Evolutionary conservation across 2,113 vertebrate species (phyloP).

Genomic region (Ellobius talpinus): DNA sequence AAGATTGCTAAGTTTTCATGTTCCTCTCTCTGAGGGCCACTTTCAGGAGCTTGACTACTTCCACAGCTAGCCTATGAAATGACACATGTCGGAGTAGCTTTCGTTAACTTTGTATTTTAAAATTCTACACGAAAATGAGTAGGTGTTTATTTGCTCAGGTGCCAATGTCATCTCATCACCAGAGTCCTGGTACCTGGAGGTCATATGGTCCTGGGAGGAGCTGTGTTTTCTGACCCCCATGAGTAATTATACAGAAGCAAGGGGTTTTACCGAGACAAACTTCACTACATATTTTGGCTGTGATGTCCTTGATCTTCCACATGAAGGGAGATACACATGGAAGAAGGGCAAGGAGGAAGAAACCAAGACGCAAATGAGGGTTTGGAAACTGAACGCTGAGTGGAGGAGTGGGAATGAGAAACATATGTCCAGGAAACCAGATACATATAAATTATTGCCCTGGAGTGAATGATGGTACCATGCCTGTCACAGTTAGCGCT

Average conservation of each 20-base stretch:
- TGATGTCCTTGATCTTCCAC: background rate
- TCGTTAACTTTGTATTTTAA: background rate
- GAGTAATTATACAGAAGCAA: background rate
- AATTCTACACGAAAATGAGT: background rate
- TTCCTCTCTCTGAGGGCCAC: background rate
- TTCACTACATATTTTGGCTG: background rate
- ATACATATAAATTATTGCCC: background rate
- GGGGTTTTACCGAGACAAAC: background rate
- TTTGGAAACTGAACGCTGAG: background rate
- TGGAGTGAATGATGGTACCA: background rate
- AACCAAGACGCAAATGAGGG: background rate
- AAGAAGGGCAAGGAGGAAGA: background rate
- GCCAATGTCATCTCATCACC: background rate
- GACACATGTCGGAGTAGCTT: background rate
- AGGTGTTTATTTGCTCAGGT: background rate
- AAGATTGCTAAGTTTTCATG: conserved; percentile 16
- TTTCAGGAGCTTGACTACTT: background rate
- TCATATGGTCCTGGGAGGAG: background rate
- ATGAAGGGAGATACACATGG: background rate
- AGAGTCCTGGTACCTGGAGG: background rate
- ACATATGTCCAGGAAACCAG: background rate
- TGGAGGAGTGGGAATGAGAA: background rate
- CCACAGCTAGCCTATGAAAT: background rate
- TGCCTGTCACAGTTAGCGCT: too few species aligned
- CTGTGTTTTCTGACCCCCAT: background rate